A percentile compares a stretch with the other conserved stretches of the same genome.
Conservation (phyloP, 2,888 invertebrate genomes). For the Lasioglossum marginatum region DNA sequence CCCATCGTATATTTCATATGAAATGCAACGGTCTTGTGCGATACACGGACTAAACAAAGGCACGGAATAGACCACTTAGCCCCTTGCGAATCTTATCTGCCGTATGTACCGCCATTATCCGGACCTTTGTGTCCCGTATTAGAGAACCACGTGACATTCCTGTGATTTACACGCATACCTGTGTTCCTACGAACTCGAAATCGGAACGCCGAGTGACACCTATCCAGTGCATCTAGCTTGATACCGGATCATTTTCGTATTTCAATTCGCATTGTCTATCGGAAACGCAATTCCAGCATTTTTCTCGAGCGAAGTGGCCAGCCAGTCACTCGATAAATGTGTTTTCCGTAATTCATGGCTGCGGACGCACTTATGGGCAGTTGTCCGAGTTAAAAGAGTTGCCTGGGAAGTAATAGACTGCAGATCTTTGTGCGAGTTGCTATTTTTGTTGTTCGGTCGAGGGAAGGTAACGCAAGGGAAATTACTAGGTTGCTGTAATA, state of each 20-base stretch:
- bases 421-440: background rate
- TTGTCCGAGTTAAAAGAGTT: background rate
- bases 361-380: background rate
- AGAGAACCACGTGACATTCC: conserved; percentile 13
- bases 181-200: background rate
- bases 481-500: background rate
- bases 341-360: conserved; percentile 1
- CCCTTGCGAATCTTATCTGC: conserved; percentile 43
- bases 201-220: conserved; percentile 47
- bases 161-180: conserved; percentile 35
- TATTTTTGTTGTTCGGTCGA: background rate
- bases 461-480: background rate
- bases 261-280: background rate
- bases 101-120: conserved; percentile 23
- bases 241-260: background rate
- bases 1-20: conserved; percentile 23
- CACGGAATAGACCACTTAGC: conserved; percentile 24
- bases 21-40: background rate
- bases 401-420: background rate
- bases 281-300: background rate
- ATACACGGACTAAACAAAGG: conserved; percentile 24
- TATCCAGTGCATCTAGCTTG: background rate
- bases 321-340: background rate
- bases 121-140: conserved; percentile 23
- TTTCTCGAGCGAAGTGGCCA: background rate